Evolutionary conservation across 2,888 invertebrate genomes (phyloP).

Genomic region (Lordiphosa andalusiaca): DNA sequence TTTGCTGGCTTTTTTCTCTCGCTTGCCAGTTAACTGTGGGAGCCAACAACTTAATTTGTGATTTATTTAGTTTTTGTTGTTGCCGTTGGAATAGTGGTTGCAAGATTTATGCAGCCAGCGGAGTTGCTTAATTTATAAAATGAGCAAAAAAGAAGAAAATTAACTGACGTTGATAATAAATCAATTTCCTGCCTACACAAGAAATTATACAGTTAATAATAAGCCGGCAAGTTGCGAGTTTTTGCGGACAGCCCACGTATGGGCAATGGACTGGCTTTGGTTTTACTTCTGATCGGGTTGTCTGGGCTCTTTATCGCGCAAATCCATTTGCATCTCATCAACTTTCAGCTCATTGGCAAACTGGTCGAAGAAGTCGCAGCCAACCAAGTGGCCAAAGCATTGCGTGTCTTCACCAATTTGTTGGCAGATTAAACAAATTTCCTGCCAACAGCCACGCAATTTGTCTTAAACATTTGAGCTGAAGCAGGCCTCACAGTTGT

Average conservation of each 20-base stretch:
- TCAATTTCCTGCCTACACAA: conserved; percentile 74
- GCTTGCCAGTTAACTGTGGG: conserved; percentile 64
- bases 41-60: conserved; percentile 75
- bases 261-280: conserved; percentile 8
- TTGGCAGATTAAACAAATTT: conserved; percentile 75
- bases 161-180: conserved; percentile 73
- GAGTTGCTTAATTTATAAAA: conserved; percentile 60
- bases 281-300: conserved; percentile 22
- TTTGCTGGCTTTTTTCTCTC: conserved; percentile 20
- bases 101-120: conserved; percentile 52
- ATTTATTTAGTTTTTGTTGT: conserved; percentile 53
- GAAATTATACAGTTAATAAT: conserved; percentile 72
- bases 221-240: conserved; percentile 44
- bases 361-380: conserved; percentile 5
- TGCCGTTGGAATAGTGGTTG: conserved; percentile 21
- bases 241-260: conserved; percentile 34
- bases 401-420: conserved; percentile 72
- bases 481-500: conserved; percentile 9
- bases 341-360: conserved; percentile 47
- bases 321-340: conserved; percentile 76
- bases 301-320: conserved; percentile 56
- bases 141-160: conserved; percentile 58
- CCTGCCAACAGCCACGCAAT: conserved; percentile 74
- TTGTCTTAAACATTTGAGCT: conserved; percentile 30
- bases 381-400: conserved; percentile 19